Base-by-base conservation (phyloP, 2,888 invertebrate species). In the Heliconius charithonia region DNA sequence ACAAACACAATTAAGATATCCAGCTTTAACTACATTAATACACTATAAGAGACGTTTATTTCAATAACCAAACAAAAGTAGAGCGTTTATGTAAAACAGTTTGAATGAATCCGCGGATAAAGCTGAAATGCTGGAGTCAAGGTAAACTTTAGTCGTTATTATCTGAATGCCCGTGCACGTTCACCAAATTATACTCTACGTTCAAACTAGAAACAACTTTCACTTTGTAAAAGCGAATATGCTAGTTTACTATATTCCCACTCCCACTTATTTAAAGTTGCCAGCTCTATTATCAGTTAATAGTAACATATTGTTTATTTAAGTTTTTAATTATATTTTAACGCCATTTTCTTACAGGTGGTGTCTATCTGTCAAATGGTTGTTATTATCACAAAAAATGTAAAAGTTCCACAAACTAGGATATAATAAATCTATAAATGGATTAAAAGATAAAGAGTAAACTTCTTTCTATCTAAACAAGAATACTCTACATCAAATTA, bases 81-180 rank as follows among this genome's bases (percentile, higher is more conserved):
- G n/a, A 72, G 79, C 79, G 72, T 80, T 79, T 78, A 81, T 81
- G 81, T 79, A 75, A 80, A 80, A 80, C 63, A 79, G 80, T 77
- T 80, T 69, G 72, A 81, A 77, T 29, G 73, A 78, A 78, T 78
- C 78, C 78, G 51, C 71, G 78, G 80, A 76, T 80, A 81, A 77
- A 78, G 78, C 76, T 81, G 71, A 78, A 81, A 80, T 67, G 72
- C 62, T 74, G 59, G 75, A 81, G 80, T 78, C 79, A 77, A 75
- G 73, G 81, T 79, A 74, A 81, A 80, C 81, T 81, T 81, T 77
- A 66, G 70, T 78, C 80, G 78, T 80, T 81, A 77, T 81, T 81
- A 80, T 77, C 78, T 76, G 74, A 78, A 78, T 81, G 74, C 74
- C 69, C 63, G 67, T 70, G 79, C 77, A 78, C 81, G 76, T 76